Conservation (phyloP, 1,140 invertebrate genomes). For the Drosophila ercepeae region DNA sequence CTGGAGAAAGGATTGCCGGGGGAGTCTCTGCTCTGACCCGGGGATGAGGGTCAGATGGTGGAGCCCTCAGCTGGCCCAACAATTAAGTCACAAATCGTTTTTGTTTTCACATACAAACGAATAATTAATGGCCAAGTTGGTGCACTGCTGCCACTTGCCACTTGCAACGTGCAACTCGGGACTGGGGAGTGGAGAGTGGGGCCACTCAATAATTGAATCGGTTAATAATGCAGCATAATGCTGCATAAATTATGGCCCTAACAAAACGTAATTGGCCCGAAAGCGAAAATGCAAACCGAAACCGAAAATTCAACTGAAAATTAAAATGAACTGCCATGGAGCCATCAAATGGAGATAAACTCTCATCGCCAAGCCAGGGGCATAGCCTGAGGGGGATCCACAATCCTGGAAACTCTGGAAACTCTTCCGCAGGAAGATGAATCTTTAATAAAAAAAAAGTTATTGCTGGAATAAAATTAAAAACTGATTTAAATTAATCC, state of each 20-base stretch:
- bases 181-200: background rate
- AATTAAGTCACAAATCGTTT: conserved; percentile 48
- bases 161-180: background rate
- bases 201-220: conserved; percentile 51
- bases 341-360: conserved; percentile 7
- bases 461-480: too few relatives aligned
- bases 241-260: conserved; percentile 48
- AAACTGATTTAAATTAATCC: background rate
- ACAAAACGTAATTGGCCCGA: conserved; percentile 33
- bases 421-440: too few relatives aligned
- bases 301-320: conserved; percentile 8
- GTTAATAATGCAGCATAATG: conserved; percentile 58
- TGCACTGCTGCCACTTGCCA: background rate
- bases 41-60: too few relatives aligned
- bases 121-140: conserved; percentile 36
- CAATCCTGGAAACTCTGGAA: too few relatives aligned
- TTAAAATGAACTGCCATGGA: background rate
- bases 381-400: too few relatives aligned
- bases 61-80: conserved; percentile 20
- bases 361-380: background rate
- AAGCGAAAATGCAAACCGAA: conserved; percentile 11
- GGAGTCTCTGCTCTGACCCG: too few relatives aligned
- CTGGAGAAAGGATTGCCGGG: conserved; percentile 1
- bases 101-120: conserved; percentile 35
- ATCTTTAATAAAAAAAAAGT: too few relatives aligned